These are phyloP conservation scores for Pectinophora gossypiella DNA, from an alignment of 1,140 invertebrate species.

Conservation along the genomic window DNA sequence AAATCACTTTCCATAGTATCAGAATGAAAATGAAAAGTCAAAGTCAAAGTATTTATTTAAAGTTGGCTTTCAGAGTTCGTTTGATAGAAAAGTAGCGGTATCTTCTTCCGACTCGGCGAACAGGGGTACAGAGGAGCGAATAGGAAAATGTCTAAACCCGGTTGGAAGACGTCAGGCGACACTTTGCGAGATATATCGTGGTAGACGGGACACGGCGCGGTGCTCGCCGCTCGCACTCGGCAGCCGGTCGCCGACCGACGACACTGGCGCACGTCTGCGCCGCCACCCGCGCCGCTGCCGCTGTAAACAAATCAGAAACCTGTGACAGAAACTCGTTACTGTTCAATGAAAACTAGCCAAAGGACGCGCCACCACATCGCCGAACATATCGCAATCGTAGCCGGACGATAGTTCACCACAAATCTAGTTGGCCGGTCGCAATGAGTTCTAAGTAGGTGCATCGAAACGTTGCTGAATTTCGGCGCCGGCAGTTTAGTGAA, in stretches of 20 bases:
- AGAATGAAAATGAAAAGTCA: too few relatives aligned
- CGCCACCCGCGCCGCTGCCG: constrained; percentile 21
- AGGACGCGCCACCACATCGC: not conserved
- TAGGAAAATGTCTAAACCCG: constrained; percentile 37
- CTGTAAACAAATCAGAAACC: constrained; percentile 53
- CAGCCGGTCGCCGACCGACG: constrained; percentile 3
- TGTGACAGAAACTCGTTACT: constrained; percentile 42
- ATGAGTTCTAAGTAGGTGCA: constrained; percentile 47
- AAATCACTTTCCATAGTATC: too few relatives aligned
- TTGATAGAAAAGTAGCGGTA: too few relatives aligned
- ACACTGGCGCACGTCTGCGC: constrained; percentile 10
- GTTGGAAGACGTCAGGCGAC: constrained; percentile 33
- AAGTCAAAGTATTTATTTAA: too few relatives aligned
- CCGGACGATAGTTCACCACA: not conserved
- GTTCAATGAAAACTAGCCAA: constrained; percentile 33
- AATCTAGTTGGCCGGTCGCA: constrained; percentile 47
- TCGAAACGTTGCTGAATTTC: constrained; percentile 48
- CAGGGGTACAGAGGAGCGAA: constrained; percentile 18
- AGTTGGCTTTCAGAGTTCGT: too few relatives aligned
- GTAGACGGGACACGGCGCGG: too few relatives aligned
- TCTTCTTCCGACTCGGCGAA: constrained; percentile 7
- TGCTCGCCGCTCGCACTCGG: not conserved
- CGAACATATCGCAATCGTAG: not conserved
- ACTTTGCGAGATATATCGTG: constrained; percentile 7
- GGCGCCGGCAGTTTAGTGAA: constrained; percentile 56